Evolutionary conservation across 2,888 invertebrate genomes (phyloP), one percentile per base, ranked within the genome.

Genomic region (Cylloceria caligata): DNA sequence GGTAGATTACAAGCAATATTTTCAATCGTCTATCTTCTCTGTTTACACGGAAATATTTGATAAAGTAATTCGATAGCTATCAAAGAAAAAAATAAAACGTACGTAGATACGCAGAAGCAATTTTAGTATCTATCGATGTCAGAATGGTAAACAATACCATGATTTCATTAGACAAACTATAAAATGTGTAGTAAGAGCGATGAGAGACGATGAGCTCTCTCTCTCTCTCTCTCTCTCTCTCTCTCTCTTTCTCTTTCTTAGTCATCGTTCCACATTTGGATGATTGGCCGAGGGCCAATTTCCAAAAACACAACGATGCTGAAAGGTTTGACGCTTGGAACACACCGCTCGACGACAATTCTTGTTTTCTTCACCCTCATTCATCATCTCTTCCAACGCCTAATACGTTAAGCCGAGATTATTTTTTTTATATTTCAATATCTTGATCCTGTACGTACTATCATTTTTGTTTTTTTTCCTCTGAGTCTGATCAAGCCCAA

Each of bases 181-280:
- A 69, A 57, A 47, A 47, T 60, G 60, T 64, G 52, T 45, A 45
- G 52, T 19, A 36, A 67, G 67, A 60, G 57, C 60, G 60, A 67
- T 47, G 62, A 67, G 60, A 55, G 62, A 45, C 55, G 80, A 88
- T 89, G 86, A 86, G 87, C 79, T 81, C 64, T 74, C 79, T 68
- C 65, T n/a, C 9, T n/a, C 55, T 64, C 42, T 9, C 42, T 21
- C 42, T 21, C 13, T 39, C 13, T 16, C 47, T 9, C 16, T 47
- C 57, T 34, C 16, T 24, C 49, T 27, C 49, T 71, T 75, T 55
- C 75, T 77, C 76, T 81, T 67, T 85, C 88, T 90, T 90, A 90
- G 89, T 90, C 90, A 90, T 82, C 88, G 86, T 86, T 86, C 86
- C 87, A 85, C 81, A 88, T 89, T 89, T 89, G 89, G 89, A 88